Evolutionary conservation across 2,797 vertebrate genomes (phyloP), one percentile per base, ranked within the genome.

Genomic region (Diplodus sargus): DNA sequence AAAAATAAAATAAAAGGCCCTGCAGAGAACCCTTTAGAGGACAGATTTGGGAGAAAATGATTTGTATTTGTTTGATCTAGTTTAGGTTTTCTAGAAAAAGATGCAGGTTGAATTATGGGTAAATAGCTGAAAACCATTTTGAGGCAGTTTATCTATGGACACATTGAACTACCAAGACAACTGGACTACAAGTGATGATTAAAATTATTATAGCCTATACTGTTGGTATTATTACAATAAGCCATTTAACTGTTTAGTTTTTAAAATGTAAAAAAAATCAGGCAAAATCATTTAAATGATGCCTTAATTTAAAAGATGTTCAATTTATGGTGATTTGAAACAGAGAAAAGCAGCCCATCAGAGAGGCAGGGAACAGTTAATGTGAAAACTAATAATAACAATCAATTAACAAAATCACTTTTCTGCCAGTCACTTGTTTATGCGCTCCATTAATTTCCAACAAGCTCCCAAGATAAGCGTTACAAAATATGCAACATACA

Each of bases 21-120:
- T 54, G 8, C 18, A 42, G n/a, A 62, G 49, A 76, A 79, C 45
- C 6, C 17, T 15, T 18, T 16, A 17, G 49, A 57, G 69, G 23
- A 22, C n/a, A 47, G 11, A 45, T 47, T 63, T 23, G 5, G 43
- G 16, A 59, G 30, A 23, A 57, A 62, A 68, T 39, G 48, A 52
- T 45, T 17, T 42, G 14, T 42, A 42, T 68, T 45, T 20, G n/a
- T 28, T 42, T 51, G 4, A 39, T 9, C n/a, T 1, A 12, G 22
- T 71, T 47, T 3, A 11, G 52, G 30, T n/a, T 60, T 16, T 30
- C 18, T 7, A 22, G 14, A 45, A 54, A 62, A 47, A 54, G 28
- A 5, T 2, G 11, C 9, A 18, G 17, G 12, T 23, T 23, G 15
- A 65, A 47, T 60, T 30, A 30, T 52, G 20, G 25, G 5, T 52